Evolutionary conservation across 2,113 vertebrate genomes (phyloP), one percentile per base, ranked within the genome.

Genomic region (Quiscalus mexicanus): DNA sequence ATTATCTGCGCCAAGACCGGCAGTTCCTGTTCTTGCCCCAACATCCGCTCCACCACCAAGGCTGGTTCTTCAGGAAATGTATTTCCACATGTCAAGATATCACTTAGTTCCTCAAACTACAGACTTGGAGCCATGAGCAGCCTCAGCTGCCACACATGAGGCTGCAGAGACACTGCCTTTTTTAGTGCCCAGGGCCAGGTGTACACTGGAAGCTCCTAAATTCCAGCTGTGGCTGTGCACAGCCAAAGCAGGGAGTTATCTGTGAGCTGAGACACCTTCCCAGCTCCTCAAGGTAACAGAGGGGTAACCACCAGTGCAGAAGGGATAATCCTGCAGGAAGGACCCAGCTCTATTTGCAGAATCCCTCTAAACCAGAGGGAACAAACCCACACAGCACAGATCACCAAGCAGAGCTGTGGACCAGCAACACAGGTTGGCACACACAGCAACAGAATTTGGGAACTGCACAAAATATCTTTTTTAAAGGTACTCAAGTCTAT

Each of bases 351-450:
- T 83, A 63, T 25, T 37, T 1, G 2, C 79, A 86, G 65, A 68
- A 42, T 33, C 42, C 25, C 75, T 37, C 74, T 52, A 11, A 92
- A 62, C 11, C 2, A 77, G 27, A 84, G 3, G 20, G 25, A 33
- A 76, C 68, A 83, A 76, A 75, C 18, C 45, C 31, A 15, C 37
- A 17, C 14, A 33, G 47, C 23, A 47, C 62, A 37, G 47, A 55
- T 4, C 16, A 39, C 27, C 0, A 0, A 11, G 8, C 47, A 64
- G 62, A 52, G 41, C 22, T 1, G 0, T 1, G 5, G 41, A 15
- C 5, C 31, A 65, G 62, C 20, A 62, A 30, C 58, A 19, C 17
- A 41, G 62, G n/a, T 4, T 22, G 45, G 37, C 24, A 37, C 12
- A 22, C 37, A 20, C 50, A 59, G 59, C 70, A 33, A 64, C 0